These are phyloP conservation scores for Saccostrea cuccullata DNA, from an alignment of 1,140 invertebrate species.

Conservation along the genomic window DNA sequence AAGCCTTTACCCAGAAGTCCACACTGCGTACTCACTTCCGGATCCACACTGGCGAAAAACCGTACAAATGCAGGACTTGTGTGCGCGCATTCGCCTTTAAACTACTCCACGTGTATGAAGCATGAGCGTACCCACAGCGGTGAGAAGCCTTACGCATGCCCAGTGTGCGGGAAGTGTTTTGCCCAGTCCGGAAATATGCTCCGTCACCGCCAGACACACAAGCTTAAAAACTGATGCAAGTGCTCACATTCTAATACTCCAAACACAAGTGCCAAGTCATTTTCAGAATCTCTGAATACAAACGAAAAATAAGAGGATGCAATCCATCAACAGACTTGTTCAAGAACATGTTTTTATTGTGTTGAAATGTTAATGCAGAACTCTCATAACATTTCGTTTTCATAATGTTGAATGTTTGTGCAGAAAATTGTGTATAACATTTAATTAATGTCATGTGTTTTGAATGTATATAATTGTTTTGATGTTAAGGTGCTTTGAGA, in stretches of 20 bases:
- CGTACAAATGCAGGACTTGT: constrained; percentile 84
- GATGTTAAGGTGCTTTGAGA: background rate
- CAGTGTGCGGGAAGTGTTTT: constrained; percentile 93
- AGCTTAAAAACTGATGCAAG: constrained; percentile 5
- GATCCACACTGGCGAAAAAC: constrained; percentile 69
- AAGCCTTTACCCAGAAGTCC: constrained; percentile 84
- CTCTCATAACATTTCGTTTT: no score
- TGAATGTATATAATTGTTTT: background rate
- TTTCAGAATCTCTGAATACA: no score
- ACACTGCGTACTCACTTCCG: constrained; percentile 67
- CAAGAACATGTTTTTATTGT: no score
- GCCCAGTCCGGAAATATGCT: constrained; percentile 90
- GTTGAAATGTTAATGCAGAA: no score
- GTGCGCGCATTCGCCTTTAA: constrained; percentile 81
- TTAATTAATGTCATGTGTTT: no score
- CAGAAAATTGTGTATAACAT: no score
- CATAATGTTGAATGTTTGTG: no score
- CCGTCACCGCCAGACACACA: constrained; percentile 53
- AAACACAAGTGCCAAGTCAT: constrained; percentile 3
- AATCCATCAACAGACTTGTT: no score
- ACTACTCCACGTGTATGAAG: constrained; percentile 79
- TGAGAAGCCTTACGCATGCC: constrained; percentile 92
- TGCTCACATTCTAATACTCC: background rate
- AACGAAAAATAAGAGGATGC: no score
- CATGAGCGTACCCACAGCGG: constrained; percentile 85